These are phyloP conservation scores for Epicampocera succincta DNA, from an alignment of 2,888 invertebrate genomes.

Conservation along the genomic window DNA sequence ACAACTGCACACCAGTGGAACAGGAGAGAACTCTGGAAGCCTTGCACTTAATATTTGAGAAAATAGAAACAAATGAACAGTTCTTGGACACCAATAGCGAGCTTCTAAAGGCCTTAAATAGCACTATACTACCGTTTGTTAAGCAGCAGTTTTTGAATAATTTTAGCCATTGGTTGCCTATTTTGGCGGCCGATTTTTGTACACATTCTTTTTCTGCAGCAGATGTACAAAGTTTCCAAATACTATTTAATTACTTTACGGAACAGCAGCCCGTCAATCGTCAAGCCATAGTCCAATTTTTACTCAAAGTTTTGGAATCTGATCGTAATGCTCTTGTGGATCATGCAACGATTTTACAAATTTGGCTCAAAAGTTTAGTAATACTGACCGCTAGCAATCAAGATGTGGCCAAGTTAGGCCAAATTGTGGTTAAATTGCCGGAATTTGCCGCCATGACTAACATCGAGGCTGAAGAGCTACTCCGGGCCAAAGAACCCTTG, in stretches of 20 bases:
- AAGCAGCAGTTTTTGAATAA: conserved; percentile 76
- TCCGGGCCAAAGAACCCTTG: conserved; percentile 78
- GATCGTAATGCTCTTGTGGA: conserved; percentile 72
- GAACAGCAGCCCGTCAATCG: conserved; percentile 75
- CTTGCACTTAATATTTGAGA: conserved; percentile 76
- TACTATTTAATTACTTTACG: conserved; percentile 75
- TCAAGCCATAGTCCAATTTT: conserved; percentile 75
- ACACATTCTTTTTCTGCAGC: conserved; percentile 69
- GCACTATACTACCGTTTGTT: conserved; percentile 78
- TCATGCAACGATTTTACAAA: conserved; percentile 75
- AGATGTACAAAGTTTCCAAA: conserved; percentile 74
- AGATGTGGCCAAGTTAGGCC: conserved; percentile 75
- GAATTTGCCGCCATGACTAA: conserved; percentile 76
- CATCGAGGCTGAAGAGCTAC: conserved; percentile 70
- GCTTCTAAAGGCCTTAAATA: conserved; percentile 76
- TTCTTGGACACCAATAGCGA: conserved; percentile 52
- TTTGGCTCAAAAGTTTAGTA: conserved; percentile 80
- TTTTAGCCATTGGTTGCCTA: conserved; percentile 78
- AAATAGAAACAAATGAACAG: conserved; percentile 70
- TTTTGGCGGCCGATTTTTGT: conserved; percentile 79
- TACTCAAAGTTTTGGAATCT: conserved; percentile 74
- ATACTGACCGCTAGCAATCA: conserved; percentile 78
- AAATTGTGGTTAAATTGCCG: conserved; percentile 73
- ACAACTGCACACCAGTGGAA: conserved; percentile 76
- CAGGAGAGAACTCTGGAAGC: conserved; percentile 79